These are phyloP conservation scores for Trichonephila clavipes DNA, from an alignment of 1,140 invertebrate species.

Conservation along the genomic window DNA sequence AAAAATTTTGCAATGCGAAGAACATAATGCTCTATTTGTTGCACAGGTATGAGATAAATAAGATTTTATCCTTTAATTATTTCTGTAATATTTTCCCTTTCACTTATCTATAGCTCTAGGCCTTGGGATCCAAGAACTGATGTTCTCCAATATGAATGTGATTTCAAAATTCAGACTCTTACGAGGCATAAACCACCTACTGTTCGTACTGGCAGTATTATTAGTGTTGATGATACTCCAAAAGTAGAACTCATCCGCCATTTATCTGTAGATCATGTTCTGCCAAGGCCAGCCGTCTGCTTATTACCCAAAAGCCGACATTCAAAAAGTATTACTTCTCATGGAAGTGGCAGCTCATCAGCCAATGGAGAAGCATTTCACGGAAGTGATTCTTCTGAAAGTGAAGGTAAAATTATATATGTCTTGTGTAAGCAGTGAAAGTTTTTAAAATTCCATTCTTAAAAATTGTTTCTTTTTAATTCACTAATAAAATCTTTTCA, in stretches of 20 bases:
- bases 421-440: too few species aligned
- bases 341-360: conserved; percentile 81
- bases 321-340: conserved; percentile 79
- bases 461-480: too few species aligned
- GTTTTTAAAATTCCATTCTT: neutral
- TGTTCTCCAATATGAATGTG: conserved; percentile 89
- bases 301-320: conserved; percentile 78
- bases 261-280: conserved; percentile 77
- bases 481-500: too few species aligned
- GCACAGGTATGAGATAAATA: too few species aligned
- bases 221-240: conserved; percentile 83
- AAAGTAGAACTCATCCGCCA: conserved; percentile 78
- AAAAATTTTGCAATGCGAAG: too few species aligned
- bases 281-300: conserved; percentile 67
- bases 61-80: too few species aligned
- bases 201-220: conserved; percentile 84
- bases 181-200: conserved; percentile 86
- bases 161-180: conserved; percentile 87
- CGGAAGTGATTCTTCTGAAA: conserved; percentile 76
- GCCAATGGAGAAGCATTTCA: conserved; percentile 80
- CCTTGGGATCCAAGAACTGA: conserved; percentile 93
- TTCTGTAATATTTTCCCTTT: too few species aligned
- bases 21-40: too few species aligned
- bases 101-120: conserved; percentile 80
- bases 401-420: conserved; percentile 58